These are phyloP conservation scores for Leucophora obtusa DNA, from an alignment of 2,888 invertebrate genomes.

Conservation along the genomic window DNA sequence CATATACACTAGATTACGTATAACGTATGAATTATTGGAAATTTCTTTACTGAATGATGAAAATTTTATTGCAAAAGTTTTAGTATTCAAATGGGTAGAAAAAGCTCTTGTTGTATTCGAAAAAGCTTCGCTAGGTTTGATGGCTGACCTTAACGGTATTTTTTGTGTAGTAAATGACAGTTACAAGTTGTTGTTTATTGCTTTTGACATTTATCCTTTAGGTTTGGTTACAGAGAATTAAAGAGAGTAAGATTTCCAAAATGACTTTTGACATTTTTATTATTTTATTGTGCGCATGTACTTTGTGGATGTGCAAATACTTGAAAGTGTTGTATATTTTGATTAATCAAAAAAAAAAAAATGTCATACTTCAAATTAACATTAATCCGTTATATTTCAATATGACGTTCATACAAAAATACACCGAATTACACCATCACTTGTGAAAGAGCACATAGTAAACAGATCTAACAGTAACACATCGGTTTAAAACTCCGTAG, in stretches of 20 bases:
- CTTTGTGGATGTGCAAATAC: constrained; percentile 1
- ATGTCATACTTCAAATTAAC: constrained; percentile 2
- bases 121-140: constrained; percentile 35
- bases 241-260: neutral
- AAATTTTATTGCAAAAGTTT: constrained; percentile 65
- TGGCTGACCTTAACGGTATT: constrained; percentile 42
- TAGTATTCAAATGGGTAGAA: constrained; percentile 15
- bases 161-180: constrained; percentile 30
- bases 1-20: constrained; percentile 50
- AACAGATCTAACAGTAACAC: too few relatives aligned
- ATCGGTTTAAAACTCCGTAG: too few relatives aligned
- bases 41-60: constrained; percentile 76
- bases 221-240: neutral
- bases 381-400: neutral
- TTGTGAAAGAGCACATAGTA: too few relatives aligned
- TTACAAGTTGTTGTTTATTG: constrained; percentile 55
- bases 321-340: neutral
- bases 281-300: constrained; percentile 36
- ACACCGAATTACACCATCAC: too few relatives aligned
- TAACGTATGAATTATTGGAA: constrained; percentile 74
- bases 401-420: too few relatives aligned
- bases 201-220: constrained; percentile 40
- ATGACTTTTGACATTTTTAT: constrained; percentile 62
- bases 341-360: neutral
- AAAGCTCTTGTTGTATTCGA: constrained; percentile 28